Base-by-base conservation (phyloP, 2,888 invertebrate genomes). In the Ornithoptera alexandrae region DNA sequence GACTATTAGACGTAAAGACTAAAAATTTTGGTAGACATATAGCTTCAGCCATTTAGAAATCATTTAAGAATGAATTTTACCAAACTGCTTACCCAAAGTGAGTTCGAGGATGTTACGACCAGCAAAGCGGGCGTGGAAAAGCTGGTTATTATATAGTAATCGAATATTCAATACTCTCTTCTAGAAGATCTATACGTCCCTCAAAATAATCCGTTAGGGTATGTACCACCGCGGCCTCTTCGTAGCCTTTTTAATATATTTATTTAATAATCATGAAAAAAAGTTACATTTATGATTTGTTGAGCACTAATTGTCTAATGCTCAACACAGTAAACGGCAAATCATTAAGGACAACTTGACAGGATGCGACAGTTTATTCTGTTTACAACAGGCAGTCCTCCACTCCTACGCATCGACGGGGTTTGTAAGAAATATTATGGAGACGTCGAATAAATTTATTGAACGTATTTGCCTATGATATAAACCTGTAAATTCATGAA, bases 291-390 rank as follows among this genome's bases (percentile, higher is more conserved):
- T 62, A 57, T 65, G 50, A 66, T 62, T 62, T 59, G 58, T 46
- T 69, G 24, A 62, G 20, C 58, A 15, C 62, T 56, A 42, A 70
- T 70, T 70, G 63, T 67, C 63, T 64, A 64, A 60, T 64, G 64
- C 60, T 64, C 56, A 64, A 42, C 39, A 30, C 18, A 64, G 56
- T 63, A 56, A 64, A 22, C 64, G 46, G 64, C 64, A 79, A 82
- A 81, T 82, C 78, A 73, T 76, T 75, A 77, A 82, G 81, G 78
- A 81, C 77, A 74, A 74, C 59, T 65, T 71, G 79, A 79, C 88
- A 80, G 89, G 89, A 89, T 80, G 82, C 75, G 61, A 74, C 81
- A 79, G 79, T 81, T 89, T 88, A 89, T 85, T 81, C 84, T 84
- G 85, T 87, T 87, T 84, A 84, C 79, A 62, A 66, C 75, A 74